Evolutionary conservation across 2,888 invertebrate species (phyloP), one percentile per base, ranked within the genome.

Genomic region (Callimorpha dominula): DNA sequence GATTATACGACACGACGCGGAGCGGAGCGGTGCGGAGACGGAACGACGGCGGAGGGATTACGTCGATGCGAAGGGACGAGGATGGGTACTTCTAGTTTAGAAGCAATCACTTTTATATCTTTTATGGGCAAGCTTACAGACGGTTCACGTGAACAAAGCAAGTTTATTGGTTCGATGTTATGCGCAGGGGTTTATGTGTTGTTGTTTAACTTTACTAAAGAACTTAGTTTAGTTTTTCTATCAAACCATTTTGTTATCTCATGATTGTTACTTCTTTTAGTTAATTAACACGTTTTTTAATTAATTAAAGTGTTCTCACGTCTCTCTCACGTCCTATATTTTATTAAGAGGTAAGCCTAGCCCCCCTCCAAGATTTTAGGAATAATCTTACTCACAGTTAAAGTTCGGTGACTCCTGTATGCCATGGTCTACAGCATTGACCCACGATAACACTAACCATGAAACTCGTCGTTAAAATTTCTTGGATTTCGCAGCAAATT

Each of bases 1-100:
- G 72, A 73, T 75, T 76, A 76, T 69, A 72, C 57, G 72, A 70
- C 46, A 12, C n/a, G 14, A 50, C 2, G 31, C 50, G 40, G 40
- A 8, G 43, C 8, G 60, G 31, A 63, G 40, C 40, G 57, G 31
- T 15, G 65, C n/a, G 9, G 70, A 12, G 57, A 8, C 43, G 40
- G 50, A 66, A 50, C 66, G 43, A 43, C n/a, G 43, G 17, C 63
- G n/a, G 31, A 65, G 20, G 54, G 64, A 70, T 64, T 54, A 64
- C 64, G 52, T 42, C 43, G 65, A 64, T 43, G 64, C 50, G 40
- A 70, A 62, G 60, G 20, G 68, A 68, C 60, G 17, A 17, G 60
- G 62, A 60, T 49, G 46, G 49, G 60, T 17, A 68, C 60, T 62
- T 60, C 31, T 60, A 62, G 65, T 65, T 72, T 40, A 11, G 12